Base-by-base conservation (phyloP, 2,888 invertebrate genomes). In the Folsomia manolachei region DNA sequence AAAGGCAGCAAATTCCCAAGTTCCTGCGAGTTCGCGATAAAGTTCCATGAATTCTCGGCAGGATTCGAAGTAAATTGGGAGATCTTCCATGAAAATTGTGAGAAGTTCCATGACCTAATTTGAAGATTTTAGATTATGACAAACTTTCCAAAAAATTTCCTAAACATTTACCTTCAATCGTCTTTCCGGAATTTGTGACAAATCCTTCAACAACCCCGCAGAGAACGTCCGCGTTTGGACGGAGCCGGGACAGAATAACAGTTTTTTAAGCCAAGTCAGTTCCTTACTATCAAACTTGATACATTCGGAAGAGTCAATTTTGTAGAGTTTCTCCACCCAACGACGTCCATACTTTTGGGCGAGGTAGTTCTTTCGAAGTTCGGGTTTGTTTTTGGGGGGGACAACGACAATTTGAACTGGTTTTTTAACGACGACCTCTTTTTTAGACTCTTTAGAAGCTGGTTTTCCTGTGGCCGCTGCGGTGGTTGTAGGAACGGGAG, bases 1-100 rank as follows among this genome's bases (percentile, higher is more conserved):
- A 85, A 95, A 97, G 83, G 95, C 94, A 81, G 95, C 93, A 95
- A 96, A 97, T 7, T 95, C 94, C 1, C 90, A 88, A 80, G 93
- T 91, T 24, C 90, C 89, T 1, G 96, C 92, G 64, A 97, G 85
- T 78, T 89, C 90, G 83, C 95, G 91, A 84, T 94, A 97, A 0
- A 97, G 86, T 19, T 90, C 88, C 73, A 97, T 86, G 83, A 94
- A 98, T 84, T 97, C 97, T 2, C 92, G 91, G 75, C 95, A 93
- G 69, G 93, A 93, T 84, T 97, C 97, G 0, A 97, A 97, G 1
- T 94, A 93, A 1, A 88, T 86, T 1, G 93, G 91, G 1, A 97
- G 88, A 83, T 95, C 92, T 56, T 93, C 91, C 74, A 97, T 85
- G 84, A 93, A 97, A 81, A 91, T 90, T 0, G 96, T 96, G 60